These are phyloP conservation scores for Oscheius sp. DNA, from an alignment of 2,888 invertebrate genomes.

Conservation along the genomic window DNA sequence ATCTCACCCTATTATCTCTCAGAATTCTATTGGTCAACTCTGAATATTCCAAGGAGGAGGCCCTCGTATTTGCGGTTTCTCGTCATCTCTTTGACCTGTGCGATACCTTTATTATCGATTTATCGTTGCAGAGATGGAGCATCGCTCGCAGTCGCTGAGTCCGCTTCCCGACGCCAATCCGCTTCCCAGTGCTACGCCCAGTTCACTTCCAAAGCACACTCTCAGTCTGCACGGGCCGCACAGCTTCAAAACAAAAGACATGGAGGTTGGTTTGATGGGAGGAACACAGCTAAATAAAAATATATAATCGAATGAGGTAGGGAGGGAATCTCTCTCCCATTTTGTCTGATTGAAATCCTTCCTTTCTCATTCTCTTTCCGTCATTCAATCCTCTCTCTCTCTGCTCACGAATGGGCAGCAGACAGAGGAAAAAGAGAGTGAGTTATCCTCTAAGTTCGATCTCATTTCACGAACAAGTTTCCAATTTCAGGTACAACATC, in stretches of 20 bases:
- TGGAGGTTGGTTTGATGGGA: not conserved
- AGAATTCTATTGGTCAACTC: too few species aligned
- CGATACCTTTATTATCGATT: not conserved
- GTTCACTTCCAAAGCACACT: not conserved
- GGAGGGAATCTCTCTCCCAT: not conserved
- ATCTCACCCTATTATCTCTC: too few species aligned
- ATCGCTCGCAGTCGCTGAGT: conserved; percentile 13
- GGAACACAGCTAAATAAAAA: too few species aligned
- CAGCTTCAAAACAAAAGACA: not conserved
- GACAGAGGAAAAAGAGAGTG: not conserved
- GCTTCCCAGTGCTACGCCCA: not conserved
- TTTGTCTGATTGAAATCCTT: not conserved
- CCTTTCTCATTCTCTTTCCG: not conserved
- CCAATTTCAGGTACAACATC: conserved; percentile 22
- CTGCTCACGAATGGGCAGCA: not conserved
- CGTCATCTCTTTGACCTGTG: not conserved
- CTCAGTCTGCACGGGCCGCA: conserved; percentile 1
- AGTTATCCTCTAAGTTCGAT: not conserved
- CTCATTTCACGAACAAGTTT: not conserved
- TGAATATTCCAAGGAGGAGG: too few species aligned
- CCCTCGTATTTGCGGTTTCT: too few species aligned
- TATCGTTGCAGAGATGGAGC: too few species aligned
- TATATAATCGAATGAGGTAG: too few species aligned
- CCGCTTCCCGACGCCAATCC: not conserved
- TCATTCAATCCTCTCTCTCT: not conserved